These are phyloP conservation scores for Umimayanthus chanpuru DNA, from an alignment of 92 coral and sea anemone genomes.

Conservation along the genomic window DNA sequence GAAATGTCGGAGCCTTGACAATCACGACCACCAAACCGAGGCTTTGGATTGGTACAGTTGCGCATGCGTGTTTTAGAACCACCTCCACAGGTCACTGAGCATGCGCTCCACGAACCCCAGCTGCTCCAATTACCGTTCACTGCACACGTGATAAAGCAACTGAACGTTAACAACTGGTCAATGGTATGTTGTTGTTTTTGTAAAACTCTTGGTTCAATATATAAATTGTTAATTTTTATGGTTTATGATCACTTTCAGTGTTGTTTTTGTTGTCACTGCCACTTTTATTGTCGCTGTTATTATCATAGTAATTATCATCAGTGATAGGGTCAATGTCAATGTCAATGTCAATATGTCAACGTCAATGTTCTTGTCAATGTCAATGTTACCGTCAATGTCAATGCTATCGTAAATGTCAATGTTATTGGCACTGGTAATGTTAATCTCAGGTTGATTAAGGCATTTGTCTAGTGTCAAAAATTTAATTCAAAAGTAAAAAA, in stretches of 20 bases:
- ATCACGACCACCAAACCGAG: constrained; percentile 9
- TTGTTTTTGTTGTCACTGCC: neutral
- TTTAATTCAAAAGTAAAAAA: too few relatives aligned
- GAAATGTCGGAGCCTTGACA: neutral
- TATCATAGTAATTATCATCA: too few relatives aligned
- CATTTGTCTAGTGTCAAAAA: too few relatives aligned
- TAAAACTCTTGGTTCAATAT: neutral
- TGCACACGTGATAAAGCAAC: neutral
- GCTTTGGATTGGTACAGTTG: constrained; percentile 21
- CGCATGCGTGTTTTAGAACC: constrained; percentile 33
- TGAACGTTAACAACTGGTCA: neutral
- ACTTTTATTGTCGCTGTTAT: neutral
- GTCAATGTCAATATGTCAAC: too few relatives aligned
- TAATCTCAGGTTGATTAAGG: too few relatives aligned
- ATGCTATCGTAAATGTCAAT: too few relatives aligned
- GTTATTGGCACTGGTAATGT: too few relatives aligned
- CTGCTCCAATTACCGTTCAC: constrained; percentile 32
- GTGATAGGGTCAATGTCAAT: too few relatives aligned
- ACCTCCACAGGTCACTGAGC: constrained; percentile 34
- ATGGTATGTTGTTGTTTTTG: neutral
- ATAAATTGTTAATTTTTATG: too few relatives aligned
- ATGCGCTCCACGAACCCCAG: constrained; percentile 34
- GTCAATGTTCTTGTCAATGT: too few relatives aligned
- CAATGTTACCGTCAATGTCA: too few relatives aligned
- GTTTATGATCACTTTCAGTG: too few relatives aligned